Percentiles rank a stretch among this genome's conserved stretches.
Evolutionary conservation across 2,113 vertebrate genomes (phyloP).

Genomic region (Albula glossodonta): DNA sequence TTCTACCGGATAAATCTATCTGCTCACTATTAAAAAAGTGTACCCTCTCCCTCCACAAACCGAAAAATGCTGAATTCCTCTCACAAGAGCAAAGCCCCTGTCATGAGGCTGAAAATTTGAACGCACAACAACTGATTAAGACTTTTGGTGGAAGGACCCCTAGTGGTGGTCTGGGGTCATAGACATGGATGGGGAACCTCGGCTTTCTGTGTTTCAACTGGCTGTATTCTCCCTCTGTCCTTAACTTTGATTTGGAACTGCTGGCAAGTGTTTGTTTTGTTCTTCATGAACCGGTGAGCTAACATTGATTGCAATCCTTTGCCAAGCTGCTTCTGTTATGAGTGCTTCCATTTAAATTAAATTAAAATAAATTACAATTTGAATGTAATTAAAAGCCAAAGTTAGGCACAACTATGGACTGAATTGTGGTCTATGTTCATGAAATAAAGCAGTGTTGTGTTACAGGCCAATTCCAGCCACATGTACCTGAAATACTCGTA

Average conservation of each 20-base stretch:
- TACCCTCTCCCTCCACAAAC: neutral
- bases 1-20: neutral
- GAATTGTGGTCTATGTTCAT: too few species aligned
- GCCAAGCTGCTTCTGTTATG: neutral
- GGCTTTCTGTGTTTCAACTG: neutral
- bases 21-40: neutral
- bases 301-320: neutral
- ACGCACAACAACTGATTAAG: neutral
- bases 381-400: too few species aligned
- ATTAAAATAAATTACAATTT: neutral
- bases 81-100: neutral
- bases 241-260: neutral
- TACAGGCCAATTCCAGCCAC: too few species aligned
- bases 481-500: too few species aligned
- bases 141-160: constrained; percentile 3
- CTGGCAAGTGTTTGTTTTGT: neutral
- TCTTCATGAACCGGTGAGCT: neutral
- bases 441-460: too few species aligned
- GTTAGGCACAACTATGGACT: too few species aligned
- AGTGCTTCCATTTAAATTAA: neutral
- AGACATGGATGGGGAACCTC: neutral
- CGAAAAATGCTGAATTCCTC: neutral
- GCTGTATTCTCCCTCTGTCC: neutral
- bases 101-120: neutral
- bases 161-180: neutral